phyloP scores from a whole-genome alignment of 2,888 invertebrate genomes.

The Eristalis intricaria region DNA sequence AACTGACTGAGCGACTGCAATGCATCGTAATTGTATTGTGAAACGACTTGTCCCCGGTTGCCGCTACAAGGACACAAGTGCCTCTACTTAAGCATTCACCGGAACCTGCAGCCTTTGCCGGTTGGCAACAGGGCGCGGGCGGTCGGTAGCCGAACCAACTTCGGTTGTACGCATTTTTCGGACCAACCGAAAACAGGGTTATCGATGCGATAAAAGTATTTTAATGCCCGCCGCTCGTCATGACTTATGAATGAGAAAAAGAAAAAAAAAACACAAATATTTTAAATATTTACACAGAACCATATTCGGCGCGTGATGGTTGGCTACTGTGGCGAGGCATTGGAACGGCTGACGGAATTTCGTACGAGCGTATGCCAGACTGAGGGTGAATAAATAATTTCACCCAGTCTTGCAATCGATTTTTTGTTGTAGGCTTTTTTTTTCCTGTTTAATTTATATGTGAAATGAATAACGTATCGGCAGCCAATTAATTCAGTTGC shows the following conservation, averaged over 20 bases:
- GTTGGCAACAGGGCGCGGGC: too few species aligned
- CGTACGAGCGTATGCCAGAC: neutral
- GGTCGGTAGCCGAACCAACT: neutral
- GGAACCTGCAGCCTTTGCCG: neutral
- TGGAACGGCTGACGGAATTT: neutral
- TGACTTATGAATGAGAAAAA: conserved; percentile 55
- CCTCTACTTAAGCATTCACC: neutral
- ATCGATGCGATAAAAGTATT: conserved; percentile 61
- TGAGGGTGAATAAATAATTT: conserved; percentile 31
- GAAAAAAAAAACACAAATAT: conserved; percentile 42
- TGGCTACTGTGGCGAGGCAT: neutral
- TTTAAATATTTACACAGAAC: conserved; percentile 63
- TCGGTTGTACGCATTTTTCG: conserved; percentile 20
- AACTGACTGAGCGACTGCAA: conserved; percentile 26
- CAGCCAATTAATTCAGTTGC: conserved; percentile 60
- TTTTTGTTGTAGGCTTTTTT: neutral
- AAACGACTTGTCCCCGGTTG: conserved; percentile 25
- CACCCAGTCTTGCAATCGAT: conserved; percentile 18
- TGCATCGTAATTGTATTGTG: conserved; percentile 44
- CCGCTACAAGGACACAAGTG: conserved; percentile 23
- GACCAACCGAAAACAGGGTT: conserved; percentile 29
- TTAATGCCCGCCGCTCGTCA: conserved; percentile 45
- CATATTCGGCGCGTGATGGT: conserved; percentile 7
- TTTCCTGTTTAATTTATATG: neutral
- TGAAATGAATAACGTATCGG: conserved; percentile 31